Base-by-base conservation (phyloP, 2,113 vertebrate genomes). In the Carollia perspicillata region DNA sequence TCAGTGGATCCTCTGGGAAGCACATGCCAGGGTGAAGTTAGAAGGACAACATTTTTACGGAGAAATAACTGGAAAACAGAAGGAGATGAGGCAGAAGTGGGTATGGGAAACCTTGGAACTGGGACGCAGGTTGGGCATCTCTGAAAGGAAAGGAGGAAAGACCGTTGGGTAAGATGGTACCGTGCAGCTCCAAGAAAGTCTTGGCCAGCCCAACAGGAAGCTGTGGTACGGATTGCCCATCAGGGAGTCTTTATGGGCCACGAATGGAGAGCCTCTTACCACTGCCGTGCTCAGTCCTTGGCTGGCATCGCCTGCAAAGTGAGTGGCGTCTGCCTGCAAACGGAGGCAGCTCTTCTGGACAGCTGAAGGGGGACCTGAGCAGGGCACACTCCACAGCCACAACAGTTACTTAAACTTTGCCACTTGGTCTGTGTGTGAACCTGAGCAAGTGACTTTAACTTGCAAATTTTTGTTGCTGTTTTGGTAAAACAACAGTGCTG, bases 331-430 rank as follows among this genome's bases (percentile, higher is more conserved):
- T 69, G 63, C 40, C 74, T 26, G 55, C 33, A 79, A 63, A 49
- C 35, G 6, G 33, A 75, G 26, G 51, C 66, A 8, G 65, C 8
- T 30, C 71, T 53, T 55, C 12, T 8, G 1, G 26, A 55, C 18
- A 5, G 53, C 20, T 3, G 16, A 26, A 63, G 42, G 42, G n/a
- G 5, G 7, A 60, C n/a, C 13, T 9, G 20, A 20, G 26, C 0
- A 5, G 35, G 0, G 0, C 10, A 8, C n/a, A 16, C n/a, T n/a
- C 51, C 2, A 0, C 12, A 30, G 63, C 40, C 1, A 0, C 8
- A 0, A 0, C 8, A 1, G 53, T 16, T 42, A 23, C 23, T 66
- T 10, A 23, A 66, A 68, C 53, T 69, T 69, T 33, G 53, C 18
- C 35, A 1, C 14, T 28, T 90, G 16, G 28, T 84, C 23, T 44